Base-by-base conservation (phyloP, 2,797 vertebrate species). In the Fundulus diaphanus region DNA sequence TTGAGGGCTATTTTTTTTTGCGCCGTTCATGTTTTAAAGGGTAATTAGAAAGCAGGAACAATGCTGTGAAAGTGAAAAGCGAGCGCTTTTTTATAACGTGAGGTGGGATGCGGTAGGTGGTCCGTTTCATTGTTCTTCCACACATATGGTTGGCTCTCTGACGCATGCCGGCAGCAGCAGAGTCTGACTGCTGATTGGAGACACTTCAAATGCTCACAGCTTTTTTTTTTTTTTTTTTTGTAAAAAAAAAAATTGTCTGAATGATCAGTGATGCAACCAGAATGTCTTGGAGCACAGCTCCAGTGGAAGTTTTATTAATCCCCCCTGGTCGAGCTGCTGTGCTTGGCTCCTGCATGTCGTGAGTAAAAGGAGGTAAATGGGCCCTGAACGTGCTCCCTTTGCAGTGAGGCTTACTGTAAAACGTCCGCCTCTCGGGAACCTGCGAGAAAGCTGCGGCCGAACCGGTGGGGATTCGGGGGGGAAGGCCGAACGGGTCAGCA, bases 41-140 rank as follows among this genome's bases (percentile, higher is more conserved):
- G 79, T 89, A 81, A 92, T 94, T 92, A 92, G 78, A 79, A 78
- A 76, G 78, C 74, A 73, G 82, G 87, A 92, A 92, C 89, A 91
- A 87, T 89, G 88, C 90, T 86, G 85, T 83, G 84, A 90, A 83
- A 82, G 89, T 88, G 67, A 84, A 89, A 81, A 77, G 80, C 24
- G 57, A 85, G 81, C 37, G 13, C 79, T 76, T 81, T 66, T 83
- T 69, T 84, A 66, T 66, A 56, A 66, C 12, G 74, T 70, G 85
- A 40, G 88, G 80, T 79, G 72, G 76, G 61, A 79, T 85, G 84
- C 31, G 22, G 79, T 92, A 90, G 92, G 90, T 92, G 86, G 88
- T 72, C 91, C 77, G 70, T 74, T 89, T 90, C 78, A 85, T 88
- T 88, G 87, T 86, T 86, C 73, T 57, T 81, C 75, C 70, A 68